Base-by-base conservation (phyloP, 2,113 vertebrate genomes). In the Scomber colias region DNA sequence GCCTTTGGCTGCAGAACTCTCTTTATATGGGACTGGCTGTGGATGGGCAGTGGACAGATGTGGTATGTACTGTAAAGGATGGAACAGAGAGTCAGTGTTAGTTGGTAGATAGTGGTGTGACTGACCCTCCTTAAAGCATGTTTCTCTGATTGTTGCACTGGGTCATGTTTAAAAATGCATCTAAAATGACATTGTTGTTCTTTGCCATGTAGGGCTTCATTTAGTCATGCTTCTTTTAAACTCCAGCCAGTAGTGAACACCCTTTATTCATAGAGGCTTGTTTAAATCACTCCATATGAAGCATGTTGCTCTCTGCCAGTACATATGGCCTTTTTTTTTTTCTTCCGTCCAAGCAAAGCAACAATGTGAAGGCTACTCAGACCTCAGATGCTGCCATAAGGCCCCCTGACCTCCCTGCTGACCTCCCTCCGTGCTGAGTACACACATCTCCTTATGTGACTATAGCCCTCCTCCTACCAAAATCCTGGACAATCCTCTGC, bases 41-140 rank as follows among this genome's bases (percentile, higher is more conserved):
- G 64, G 81, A 86, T 30, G 84, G 82, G 56, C 77, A 83, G 60
- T 27, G 76, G 59, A 76, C 77, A 75, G 69, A 74, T 31, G 2
- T 46, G 88, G 88, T 92, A 90, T 72, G 89, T 71, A 55, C 35
- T n/a, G 21, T 21, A 6, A 61, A 12, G 56, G 66, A 71, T 30
- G 66, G 15, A 21, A 49, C 44, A 21, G 48, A 17, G 4, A 54
- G 68, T 59, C 53, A 50, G n/a, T 48, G 27, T 54, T 48, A 59
- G 55, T n/a, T 19, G 9, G 35, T 40, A 57, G 19, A 14, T 10
- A 30, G 11, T 60, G 35, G 5, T 40, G 35, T 40, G 35, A 40
- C 35, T 40, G 35, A 7, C 35, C 35, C 35, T 40, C 6, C 35
- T 40, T 2, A 9, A 9, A 40, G 35, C 35, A 40, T 40, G 35